phyloP scores from a whole-genome alignment of 2,797 vertebrate species.

The Neosilurus mollespiculum region DNA sequence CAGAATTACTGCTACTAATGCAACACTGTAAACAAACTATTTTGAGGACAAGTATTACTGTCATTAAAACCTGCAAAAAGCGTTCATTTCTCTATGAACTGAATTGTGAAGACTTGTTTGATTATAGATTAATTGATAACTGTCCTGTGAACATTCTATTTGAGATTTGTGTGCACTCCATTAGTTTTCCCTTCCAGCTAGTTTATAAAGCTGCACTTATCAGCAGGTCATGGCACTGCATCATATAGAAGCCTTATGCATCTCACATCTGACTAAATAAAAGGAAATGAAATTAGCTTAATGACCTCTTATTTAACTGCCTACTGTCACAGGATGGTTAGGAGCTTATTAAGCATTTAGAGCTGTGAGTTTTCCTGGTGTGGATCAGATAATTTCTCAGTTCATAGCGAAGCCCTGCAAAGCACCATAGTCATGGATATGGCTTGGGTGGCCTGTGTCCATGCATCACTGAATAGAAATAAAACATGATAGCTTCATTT shows the following conservation, averaged over 20 bases:
- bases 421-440: no score
- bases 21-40: no score
- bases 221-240: background rate
- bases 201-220: background rate
- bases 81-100: background rate
- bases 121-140: background rate
- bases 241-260: background rate
- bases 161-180: background rate
- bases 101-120: background rate
- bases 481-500: no score
- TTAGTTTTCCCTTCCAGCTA: background rate
- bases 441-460: no score
- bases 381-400: background rate
- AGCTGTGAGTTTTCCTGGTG: background rate
- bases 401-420: background rate
- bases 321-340: background rate
- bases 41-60: no score
- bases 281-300: background rate
- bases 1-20: no score
- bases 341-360: background rate
- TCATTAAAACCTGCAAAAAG: background rate
- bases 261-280: background rate
- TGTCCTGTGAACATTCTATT: background rate
- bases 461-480: no score
- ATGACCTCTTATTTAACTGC: background rate